Conservation (phyloP, 2,113 vertebrate genomes). For the Hyaena hyaena region DNA sequence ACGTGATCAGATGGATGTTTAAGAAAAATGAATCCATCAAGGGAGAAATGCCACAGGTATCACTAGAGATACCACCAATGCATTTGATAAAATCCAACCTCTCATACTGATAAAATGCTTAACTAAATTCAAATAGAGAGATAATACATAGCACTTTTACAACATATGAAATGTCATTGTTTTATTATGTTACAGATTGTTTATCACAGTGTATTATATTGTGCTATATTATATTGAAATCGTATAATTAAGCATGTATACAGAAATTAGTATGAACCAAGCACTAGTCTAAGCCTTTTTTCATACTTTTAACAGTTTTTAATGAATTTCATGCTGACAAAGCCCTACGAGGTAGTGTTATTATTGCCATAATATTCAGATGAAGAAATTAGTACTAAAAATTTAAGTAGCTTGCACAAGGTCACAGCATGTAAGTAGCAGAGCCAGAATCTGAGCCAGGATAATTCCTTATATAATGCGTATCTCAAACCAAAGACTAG, state of each 20-base stretch:
- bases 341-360: background rate
- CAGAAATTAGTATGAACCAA: background rate
- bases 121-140: background rate
- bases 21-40: background rate
- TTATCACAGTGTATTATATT: background rate
- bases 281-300: background rate
- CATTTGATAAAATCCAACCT: conserved; percentile 25
- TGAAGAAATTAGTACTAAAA: conserved; percentile 18
- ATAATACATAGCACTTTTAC: background rate
- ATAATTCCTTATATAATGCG: background rate
- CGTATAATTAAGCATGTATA: background rate
- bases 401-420: background rate
- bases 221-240: background rate
- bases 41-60: background rate
- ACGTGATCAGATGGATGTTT: background rate
- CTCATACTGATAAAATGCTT: background rate
- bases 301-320: conserved; percentile 35
- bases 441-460: background rate
- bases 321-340: conserved; percentile 30
- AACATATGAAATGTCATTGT: background rate
- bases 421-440: background rate
- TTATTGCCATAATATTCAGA: background rate
- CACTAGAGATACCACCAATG: background rate
- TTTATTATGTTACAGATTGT: background rate
- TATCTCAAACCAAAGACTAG: conserved; percentile 4